Conservation (phyloP, 2,113 vertebrate genomes). For the Brienomyrus longianalis region DNA sequence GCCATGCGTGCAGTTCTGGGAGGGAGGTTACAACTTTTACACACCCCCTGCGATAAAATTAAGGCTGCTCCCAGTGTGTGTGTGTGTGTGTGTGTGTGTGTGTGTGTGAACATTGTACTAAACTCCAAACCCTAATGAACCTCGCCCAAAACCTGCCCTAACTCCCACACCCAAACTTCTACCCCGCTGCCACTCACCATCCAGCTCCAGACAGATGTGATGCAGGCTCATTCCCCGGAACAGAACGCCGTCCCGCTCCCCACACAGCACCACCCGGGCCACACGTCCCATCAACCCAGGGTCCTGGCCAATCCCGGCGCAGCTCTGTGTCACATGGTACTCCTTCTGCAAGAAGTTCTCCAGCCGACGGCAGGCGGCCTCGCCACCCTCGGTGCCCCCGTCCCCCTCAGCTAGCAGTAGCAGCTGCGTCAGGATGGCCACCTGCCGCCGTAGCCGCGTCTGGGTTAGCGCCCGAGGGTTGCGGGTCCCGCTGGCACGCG, state of each 20-base stretch:
- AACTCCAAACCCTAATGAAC: background rate
- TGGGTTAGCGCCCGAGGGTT: constrained; percentile 55
- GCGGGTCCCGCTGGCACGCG: constrained; percentile 59
- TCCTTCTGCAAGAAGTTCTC: constrained; percentile 63
- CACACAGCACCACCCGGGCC: constrained; percentile 63
- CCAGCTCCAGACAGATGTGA: constrained; percentile 67
- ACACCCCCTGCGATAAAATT: background rate
- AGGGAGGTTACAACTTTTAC: background rate
- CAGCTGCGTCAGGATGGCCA: constrained; percentile 65
- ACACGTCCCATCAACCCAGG: constrained; percentile 62
- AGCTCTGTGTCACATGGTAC: constrained; percentile 66
- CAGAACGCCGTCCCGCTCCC: constrained; percentile 62
- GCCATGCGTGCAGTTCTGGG: background rate
- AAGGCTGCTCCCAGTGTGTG: background rate
- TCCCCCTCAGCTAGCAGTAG: constrained; percentile 61
- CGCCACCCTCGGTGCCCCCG: constrained; percentile 26
- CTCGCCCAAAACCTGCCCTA: background rate
- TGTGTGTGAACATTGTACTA: background rate
- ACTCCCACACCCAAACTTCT: background rate
- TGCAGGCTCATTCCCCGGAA: constrained; percentile 68
- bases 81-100: background rate
- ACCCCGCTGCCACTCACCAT: constrained; percentile 47
- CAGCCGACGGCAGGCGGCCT: constrained; percentile 44
- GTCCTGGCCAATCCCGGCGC: constrained; percentile 55
- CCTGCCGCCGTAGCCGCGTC: constrained; percentile 57